Conservation (phyloP, 2,797 vertebrate genomes). For the Lophius americanus region DNA sequence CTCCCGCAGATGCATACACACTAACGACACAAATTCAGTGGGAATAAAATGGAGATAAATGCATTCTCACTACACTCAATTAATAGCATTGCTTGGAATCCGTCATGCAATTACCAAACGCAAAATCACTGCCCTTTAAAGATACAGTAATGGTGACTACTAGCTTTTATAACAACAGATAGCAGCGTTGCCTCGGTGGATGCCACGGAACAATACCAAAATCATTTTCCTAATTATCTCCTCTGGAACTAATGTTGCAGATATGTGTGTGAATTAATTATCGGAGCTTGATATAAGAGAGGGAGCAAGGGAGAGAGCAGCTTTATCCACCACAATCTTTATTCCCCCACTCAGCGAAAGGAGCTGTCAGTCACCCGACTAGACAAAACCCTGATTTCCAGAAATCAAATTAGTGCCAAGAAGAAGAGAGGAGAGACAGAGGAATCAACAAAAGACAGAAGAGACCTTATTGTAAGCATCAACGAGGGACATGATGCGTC, state of each 20-base stretch:
- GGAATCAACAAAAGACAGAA: conserved; percentile 76
- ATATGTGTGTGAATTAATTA: conserved; percentile 81
- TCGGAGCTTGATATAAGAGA: conserved; percentile 72
- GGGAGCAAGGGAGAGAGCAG: conserved; percentile 50
- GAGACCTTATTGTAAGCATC: conserved; percentile 70
- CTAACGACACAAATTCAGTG: conserved; percentile 55
- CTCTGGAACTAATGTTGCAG: conserved; percentile 78
- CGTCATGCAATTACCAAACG: conserved; percentile 76
- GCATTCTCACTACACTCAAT: conserved; percentile 68
- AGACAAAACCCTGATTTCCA: conserved; percentile 82
- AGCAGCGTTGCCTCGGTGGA: conserved; percentile 70
- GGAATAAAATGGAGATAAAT: conserved; percentile 69
- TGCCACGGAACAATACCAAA: conserved; percentile 73
- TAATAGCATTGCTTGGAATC: conserved; percentile 78
- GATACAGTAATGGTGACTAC: conserved; percentile 76
- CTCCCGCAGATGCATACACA: conserved; percentile 50
- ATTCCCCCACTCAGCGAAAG: conserved; percentile 36
- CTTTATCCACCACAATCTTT: conserved; percentile 70
- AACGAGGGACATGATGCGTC: conserved; percentile 47
- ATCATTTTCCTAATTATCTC: conserved; percentile 81
- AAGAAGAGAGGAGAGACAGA: conserved; percentile 62
- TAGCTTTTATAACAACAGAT: conserved; percentile 70
- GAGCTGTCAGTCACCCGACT: conserved; percentile 76
- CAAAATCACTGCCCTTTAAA: conserved; percentile 76
- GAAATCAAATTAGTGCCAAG: conserved; percentile 78